phyloP scores from a whole-genome alignment of 2,797 vertebrate species.

The Numenius phaeopus region DNA sequence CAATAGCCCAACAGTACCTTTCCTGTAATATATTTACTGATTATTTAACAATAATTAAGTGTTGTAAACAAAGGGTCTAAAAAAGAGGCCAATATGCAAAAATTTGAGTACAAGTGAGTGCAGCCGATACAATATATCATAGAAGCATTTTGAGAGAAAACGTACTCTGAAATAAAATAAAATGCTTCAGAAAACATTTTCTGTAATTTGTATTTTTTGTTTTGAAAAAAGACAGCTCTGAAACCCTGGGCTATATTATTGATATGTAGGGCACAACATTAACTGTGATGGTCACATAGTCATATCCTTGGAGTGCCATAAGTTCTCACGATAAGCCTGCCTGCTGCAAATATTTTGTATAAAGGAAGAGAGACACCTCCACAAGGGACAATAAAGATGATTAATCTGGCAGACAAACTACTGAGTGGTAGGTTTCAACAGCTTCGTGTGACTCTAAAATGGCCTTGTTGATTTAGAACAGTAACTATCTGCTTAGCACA shows the following conservation, averaged over 20 bases:
- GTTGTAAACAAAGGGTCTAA: background rate
- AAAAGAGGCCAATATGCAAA: background rate
- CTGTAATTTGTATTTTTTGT: background rate
- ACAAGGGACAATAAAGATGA: constrained; percentile 62
- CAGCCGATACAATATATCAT: background rate
- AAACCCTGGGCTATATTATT: background rate
- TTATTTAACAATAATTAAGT: background rate
- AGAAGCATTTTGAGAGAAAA: background rate
- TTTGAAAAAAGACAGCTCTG: background rate
- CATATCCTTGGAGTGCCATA: background rate
- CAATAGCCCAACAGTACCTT: background rate
- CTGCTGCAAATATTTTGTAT: constrained; percentile 46
- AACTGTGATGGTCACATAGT: constrained; percentile 8
- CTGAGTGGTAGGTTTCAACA: constrained; percentile 48
- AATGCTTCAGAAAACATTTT: background rate
- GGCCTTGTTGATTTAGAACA: constrained; percentile 39
- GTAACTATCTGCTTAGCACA: constrained; percentile 35
- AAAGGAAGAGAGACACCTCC: constrained; percentile 22
- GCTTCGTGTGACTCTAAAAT: constrained; percentile 29
- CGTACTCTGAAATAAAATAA: background rate
- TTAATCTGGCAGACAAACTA: constrained; percentile 58
- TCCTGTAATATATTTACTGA: background rate
- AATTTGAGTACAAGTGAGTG: background rate
- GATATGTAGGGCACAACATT: background rate
- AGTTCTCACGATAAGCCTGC: constrained; percentile 22